Base-by-base conservation (phyloP, 1,140 invertebrate genomes). In the Trialeurodes vaporariorum region DNA sequence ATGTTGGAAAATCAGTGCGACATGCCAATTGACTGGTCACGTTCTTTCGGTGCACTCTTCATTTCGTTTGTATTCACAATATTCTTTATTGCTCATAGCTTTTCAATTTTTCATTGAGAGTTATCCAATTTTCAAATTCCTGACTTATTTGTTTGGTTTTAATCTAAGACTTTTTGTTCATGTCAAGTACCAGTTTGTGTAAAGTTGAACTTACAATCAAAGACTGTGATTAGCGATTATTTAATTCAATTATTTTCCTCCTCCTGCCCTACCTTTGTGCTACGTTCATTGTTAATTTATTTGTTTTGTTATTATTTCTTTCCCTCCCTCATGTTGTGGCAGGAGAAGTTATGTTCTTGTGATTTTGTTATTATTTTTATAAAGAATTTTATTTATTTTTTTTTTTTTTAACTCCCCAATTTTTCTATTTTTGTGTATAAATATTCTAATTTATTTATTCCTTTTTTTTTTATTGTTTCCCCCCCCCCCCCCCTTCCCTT, bases 291-390 rank as follows among this genome's bases (percentile, higher is more conserved):
- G 34, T 49, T 49, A 49, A 49, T 49, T 49, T 49, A 49, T 49
- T 49, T 49, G 34, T 49, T 49, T 9, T 17, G 34, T 49, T 49
- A 49, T 9, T 49, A 9, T 49, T 49, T 17, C 17, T 49, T 49
- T 17, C 17, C 34, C 34, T 17, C 17, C 17, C 5, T 49, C 17
- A 9, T 49, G 17, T 49, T 5, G 34, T 49, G 34, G 34, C 34
- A 49, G 34, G 34, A 49, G 34, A 49, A 49, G 34, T 17, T 49
- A 49, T 49, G 34, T 49, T 49, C 34, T 49, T 49, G 34, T 49
- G 34, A 49, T 49, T 49, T 49, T 49, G 34, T 49, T 49, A 49
- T 49, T 49, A 49, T 49, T 49, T 49, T 49, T 49, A 49, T 49
- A 49, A 49, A 49, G 5, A 49, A 49, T 49, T 49, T 49, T 49